Conservation (phyloP, 2,797 vertebrate genomes). For the Atherinosoma microstoma region DNA sequence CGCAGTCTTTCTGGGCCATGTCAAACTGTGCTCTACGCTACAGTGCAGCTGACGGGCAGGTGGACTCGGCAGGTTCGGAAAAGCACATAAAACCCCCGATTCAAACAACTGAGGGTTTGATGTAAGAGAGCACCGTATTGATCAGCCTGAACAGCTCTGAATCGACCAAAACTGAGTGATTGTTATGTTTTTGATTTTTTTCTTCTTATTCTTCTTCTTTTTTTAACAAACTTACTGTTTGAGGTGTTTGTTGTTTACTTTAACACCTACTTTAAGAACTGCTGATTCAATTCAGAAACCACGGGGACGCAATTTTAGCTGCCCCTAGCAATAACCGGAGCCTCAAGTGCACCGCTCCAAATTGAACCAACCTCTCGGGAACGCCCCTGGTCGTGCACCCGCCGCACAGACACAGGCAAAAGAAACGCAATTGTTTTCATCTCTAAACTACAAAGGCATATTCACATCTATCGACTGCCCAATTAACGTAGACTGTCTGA, state of each 20-base stretch:
- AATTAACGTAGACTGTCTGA: slow-evolving; percentile 25
- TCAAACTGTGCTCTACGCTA: slow-evolving; percentile 34
- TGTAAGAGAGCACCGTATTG: slow-evolving; percentile 29
- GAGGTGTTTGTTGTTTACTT: background rate
- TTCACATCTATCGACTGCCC: slow-evolving; percentile 25
- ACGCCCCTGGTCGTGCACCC: slow-evolving; percentile 86
- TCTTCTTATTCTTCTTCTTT: background rate
- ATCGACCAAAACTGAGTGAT: slow-evolving; percentile 52
- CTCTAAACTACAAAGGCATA: slow-evolving; percentile 57
- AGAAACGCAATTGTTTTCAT: slow-evolving; percentile 79
- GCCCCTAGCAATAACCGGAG: slow-evolving; percentile 65
- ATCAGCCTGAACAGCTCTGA: slow-evolving; percentile 40
- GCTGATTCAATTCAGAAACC: slow-evolving; percentile 6
- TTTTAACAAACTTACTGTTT: background rate
- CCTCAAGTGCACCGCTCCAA: slow-evolving; percentile 73
- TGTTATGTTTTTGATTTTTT: slow-evolving; percentile 18
- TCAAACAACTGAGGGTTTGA: slow-evolving; percentile 2
- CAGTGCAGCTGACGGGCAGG: slow-evolving; percentile 22
- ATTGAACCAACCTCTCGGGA: slow-evolving; percentile 80
- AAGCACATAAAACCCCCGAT: slow-evolving; percentile 12
- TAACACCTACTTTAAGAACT: background rate
- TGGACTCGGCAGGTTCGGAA: slow-evolving; percentile 8
- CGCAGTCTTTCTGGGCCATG: slow-evolving; percentile 65
- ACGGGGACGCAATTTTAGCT: slow-evolving; percentile 39
- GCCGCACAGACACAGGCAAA: slow-evolving; percentile 72